Base-by-base conservation (phyloP, 2,113 vertebrate genomes). In the Ceyx melanurus region DNA sequence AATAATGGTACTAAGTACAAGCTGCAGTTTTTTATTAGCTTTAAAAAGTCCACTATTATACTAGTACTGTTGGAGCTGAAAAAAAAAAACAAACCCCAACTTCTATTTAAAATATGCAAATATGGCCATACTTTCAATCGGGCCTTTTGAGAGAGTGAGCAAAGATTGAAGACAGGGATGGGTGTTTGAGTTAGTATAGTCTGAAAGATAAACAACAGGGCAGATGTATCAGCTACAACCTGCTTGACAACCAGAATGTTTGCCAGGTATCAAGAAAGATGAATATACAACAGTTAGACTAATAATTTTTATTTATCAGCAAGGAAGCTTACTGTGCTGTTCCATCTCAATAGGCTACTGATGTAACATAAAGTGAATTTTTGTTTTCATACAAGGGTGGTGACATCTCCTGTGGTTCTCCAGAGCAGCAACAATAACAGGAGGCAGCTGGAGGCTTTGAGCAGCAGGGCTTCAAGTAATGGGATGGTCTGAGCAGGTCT, bases 211-310 rank as follows among this genome's bases (percentile, higher is more conserved):
- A 97, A 97, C 95, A 97, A 76, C 73, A 62, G 83, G 73, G 79
- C 97, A 97, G 95, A 97, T 94, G 96, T 96, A 91, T 89, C 61
- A 89, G 85, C 88, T 92, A 86, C 78, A 91, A 92, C 95, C 89
- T 89, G 81, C 75, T 65, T 96, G 95, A 94, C 97, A 90, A 82
- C 89, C 74, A 35, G 78, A 88, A 83, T 67, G 57, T 70, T 90
- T 72, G 64, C 83, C 86, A 60, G 80, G 81, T 78, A 92, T 92
- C 66, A 53, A 60, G 91, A 78, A 20, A 5, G 37, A 92, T 87
- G 90, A 95, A 92, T 96, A 96, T 94, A 86, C 93, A 92, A 29
- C 15, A 65, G 74, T 53, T 35, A 53, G 74, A 92, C 64, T 50
- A 43, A 58, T 57, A 0, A 54, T 62, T 91, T 35, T 92, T 88